Evolutionary conservation across 2,797 vertebrate genomes (phyloP).

Genomic region (Enoplosus armatus): DNA sequence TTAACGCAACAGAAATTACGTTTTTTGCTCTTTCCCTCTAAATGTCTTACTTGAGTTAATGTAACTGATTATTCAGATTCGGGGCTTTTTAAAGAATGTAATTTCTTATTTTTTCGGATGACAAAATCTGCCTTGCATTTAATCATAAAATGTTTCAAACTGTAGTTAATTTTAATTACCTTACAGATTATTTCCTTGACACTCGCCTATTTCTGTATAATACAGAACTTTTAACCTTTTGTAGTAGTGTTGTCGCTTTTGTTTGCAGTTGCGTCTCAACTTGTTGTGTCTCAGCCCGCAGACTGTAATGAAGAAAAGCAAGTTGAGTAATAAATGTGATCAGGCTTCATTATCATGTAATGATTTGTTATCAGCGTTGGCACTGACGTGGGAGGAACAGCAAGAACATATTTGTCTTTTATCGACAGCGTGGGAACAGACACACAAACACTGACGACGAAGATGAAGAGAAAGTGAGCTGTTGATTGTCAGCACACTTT

Average conservation of each 20-base stretch:
- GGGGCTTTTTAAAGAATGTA: neutral
- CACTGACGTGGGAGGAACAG: constrained; percentile 31
- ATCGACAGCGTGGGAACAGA: constrained; percentile 4
- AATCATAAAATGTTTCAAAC: neutral
- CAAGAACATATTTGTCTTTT: constrained; percentile 36
- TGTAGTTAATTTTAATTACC: neutral
- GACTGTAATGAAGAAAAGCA: neutral
- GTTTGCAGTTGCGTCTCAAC: neutral
- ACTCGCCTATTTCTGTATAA: neutral
- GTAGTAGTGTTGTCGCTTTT: too few species aligned
- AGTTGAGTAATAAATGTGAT: constrained; percentile 27
- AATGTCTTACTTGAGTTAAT: neutral
- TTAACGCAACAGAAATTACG: neutral
- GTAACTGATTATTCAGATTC: neutral
- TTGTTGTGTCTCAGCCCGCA: neutral
- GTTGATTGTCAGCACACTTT: constrained; percentile 28
- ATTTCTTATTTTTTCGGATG: neutral
- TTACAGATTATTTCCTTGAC: neutral
- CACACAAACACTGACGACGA: neutral
- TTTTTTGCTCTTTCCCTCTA: neutral
- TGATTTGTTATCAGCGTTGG: constrained; percentile 27
- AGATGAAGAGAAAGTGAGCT: constrained; percentile 19
- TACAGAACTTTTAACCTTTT: neutral
- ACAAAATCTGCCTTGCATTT: neutral
- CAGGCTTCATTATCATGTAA: constrained; percentile 25